Conservation (phyloP, 92 coral and sea anemone species). For the Porites rus region DNA sequence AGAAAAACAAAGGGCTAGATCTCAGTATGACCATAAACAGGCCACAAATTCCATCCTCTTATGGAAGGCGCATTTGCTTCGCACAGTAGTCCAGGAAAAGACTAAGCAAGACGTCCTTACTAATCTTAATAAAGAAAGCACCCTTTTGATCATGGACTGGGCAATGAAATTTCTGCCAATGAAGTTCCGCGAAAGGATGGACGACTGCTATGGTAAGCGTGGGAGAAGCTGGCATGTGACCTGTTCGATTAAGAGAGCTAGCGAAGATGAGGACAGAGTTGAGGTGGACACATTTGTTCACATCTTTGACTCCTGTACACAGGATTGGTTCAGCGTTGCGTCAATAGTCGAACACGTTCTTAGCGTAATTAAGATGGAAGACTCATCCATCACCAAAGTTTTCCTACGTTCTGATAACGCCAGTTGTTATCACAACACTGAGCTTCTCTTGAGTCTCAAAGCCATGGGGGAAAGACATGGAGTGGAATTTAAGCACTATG, state of each 20-base stretch:
- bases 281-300: constrained; percentile 34
- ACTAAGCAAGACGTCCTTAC: too few relatives aligned
- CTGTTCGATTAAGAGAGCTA: constrained; percentile 20
- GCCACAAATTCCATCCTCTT: too few relatives aligned
- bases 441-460: constrained; percentile 9
- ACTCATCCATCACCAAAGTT: constrained; percentile 23
- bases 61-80: too few relatives aligned
- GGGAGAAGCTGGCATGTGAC: too few relatives aligned
- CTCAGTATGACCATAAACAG: too few relatives aligned
- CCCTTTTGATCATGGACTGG: too few relatives aligned
- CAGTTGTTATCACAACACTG: constrained; percentile 37
- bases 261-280: constrained; percentile 7
- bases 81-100: too few relatives aligned
- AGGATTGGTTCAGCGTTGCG: constrained; percentile 18
- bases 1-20: too few relatives aligned
- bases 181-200: too few relatives aligned
- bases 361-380: constrained; percentile 1
- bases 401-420: constrained; percentile 32
- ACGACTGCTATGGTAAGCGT: too few relatives aligned
- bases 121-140: too few relatives aligned
- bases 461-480: constrained; percentile 2
- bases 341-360: constrained; percentile 19
- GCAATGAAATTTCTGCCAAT: too few relatives aligned
- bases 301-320: constrained; percentile 27
- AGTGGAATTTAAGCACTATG: background rate